Evolutionary conservation across 2,888 invertebrate genomes (phyloP).

Genomic region (Macrosiphum euphorbiae): DNA sequence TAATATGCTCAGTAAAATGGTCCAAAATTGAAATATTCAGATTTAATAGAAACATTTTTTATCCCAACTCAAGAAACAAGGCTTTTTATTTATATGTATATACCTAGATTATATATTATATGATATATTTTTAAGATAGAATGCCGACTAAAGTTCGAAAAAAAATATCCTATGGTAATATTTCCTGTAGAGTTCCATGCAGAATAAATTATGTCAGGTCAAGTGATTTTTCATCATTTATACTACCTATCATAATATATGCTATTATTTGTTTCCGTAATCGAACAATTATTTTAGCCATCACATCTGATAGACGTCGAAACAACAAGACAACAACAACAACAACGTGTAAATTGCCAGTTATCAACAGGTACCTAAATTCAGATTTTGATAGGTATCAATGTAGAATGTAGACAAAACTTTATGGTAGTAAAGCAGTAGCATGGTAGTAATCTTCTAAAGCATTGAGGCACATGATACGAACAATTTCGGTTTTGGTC

Average conservation of each 20-base stretch:
- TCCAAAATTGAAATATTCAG: background rate
- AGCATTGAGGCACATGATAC: background rate
- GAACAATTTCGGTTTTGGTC: background rate
- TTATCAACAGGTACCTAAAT: background rate
- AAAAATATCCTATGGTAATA: background rate
- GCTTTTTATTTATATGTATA: background rate
- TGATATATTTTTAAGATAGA: no score
- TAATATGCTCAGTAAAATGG: background rate
- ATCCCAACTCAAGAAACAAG: background rate
- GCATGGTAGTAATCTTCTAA: background rate
- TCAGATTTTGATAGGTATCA: background rate
- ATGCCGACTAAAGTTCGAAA: background rate
- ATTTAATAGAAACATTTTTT: background rate
- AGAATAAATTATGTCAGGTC: background rate
- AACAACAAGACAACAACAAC: no score
- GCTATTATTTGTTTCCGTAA: background rate
- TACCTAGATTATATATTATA: background rate
- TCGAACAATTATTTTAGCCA: background rate
- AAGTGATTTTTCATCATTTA: background rate
- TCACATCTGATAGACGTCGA: background rate
- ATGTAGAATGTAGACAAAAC: background rate
- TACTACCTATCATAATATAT: background rate
- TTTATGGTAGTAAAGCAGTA: background rate
- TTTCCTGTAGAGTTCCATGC: background rate
- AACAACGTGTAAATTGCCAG: background rate